These are phyloP conservation scores for Syrista parreyssii DNA, from an alignment of 2,888 invertebrate species.

Conservation along the genomic window DNA sequence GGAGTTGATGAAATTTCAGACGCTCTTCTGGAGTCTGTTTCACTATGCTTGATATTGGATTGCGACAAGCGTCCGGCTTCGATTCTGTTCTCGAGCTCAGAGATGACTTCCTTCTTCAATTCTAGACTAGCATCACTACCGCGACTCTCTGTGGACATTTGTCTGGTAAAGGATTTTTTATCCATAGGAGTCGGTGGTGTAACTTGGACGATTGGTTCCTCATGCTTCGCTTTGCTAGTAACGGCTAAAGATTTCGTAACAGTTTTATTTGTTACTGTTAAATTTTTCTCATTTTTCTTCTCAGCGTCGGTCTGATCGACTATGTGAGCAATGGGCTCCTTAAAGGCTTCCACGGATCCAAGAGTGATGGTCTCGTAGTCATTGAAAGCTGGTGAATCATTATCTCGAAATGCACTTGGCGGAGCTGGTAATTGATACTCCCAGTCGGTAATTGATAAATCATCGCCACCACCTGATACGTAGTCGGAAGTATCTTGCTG, in stretches of 20 bases:
- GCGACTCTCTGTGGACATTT: background rate
- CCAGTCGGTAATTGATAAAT: slow-evolving; percentile 63
- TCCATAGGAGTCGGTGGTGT: slow-evolving; percentile 5
- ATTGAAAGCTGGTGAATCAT: slow-evolving; percentile 37
- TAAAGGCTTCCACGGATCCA: slow-evolving; percentile 36
- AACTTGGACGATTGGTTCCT: slow-evolving; percentile 1
- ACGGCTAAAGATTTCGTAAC: background rate
- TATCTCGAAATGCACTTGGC: slow-evolving; percentile 70
- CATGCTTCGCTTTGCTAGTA: background rate
- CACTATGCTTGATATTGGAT: slow-evolving; percentile 12
- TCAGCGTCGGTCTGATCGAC: too few species aligned
- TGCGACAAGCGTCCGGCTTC: slow-evolving; percentile 39
- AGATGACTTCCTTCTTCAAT: slow-evolving; percentile 49
- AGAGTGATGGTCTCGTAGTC: slow-evolving; percentile 42
- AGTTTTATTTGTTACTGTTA: background rate
- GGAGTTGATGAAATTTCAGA: slow-evolving; percentile 35
- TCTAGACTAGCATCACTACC: slow-evolving; percentile 21
- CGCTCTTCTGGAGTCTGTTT: slow-evolving; percentile 13
- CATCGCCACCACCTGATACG: slow-evolving; percentile 53
- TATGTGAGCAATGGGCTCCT: slow-evolving; percentile 20
- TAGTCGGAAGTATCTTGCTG: slow-evolving; percentile 59
- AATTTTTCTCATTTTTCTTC: background rate
- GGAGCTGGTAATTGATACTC: slow-evolving; percentile 72
- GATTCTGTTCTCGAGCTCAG: slow-evolving; percentile 53
- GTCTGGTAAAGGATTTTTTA: background rate